A percentile compares a stretch with the other conserved stretches of the same genome.
phyloP scores from a whole-genome alignment of 53 echinoderm and acorn worm species.

The Apostichopus leukothele region DNA sequence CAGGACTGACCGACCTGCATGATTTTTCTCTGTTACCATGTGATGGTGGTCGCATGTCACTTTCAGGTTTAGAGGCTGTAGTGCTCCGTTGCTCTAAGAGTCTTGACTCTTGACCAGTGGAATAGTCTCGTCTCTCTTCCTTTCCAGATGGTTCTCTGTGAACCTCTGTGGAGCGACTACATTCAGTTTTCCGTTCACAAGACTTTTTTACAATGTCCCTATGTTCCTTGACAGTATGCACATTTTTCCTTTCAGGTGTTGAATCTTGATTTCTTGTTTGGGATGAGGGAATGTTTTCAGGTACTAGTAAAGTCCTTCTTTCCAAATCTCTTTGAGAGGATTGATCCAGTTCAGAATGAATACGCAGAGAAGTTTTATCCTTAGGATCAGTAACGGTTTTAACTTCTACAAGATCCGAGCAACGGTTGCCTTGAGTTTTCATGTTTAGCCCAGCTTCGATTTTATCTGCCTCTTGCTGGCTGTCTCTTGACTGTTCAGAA shows the following conservation, averaged over 20 bases:
- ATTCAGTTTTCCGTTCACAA: slow-evolving; percentile 13
- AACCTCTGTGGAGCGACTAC: not conserved
- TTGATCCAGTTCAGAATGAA: slow-evolving; percentile 54
- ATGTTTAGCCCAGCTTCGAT: slow-evolving; percentile 51
- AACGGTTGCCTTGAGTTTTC: slow-evolving; percentile 43
- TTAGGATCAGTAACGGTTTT: slow-evolving; percentile 24
- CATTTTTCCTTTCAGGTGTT: slow-evolving; percentile 17
- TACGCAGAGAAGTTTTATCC: not conserved
- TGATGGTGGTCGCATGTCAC: slow-evolving; percentile 17
- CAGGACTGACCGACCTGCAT: slow-evolving; percentile 31
- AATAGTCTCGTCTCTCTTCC: slow-evolving; percentile 32
- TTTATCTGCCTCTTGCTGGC: slow-evolving; percentile 59
- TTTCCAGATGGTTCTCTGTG: slow-evolving; percentile 12
- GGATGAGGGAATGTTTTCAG: slow-evolving; percentile 70
- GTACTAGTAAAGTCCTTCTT: slow-evolving; percentile 42
- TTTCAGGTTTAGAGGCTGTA: slow-evolving; percentile 10
- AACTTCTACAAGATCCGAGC: slow-evolving; percentile 18
- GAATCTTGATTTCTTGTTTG: slow-evolving; percentile 56
- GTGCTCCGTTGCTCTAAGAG: slow-evolving; percentile 4
- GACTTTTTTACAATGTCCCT: slow-evolving; percentile 10
- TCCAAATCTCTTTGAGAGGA: slow-evolving; percentile 48
- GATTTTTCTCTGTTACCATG: slow-evolving; percentile 18
- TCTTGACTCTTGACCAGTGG: slow-evolving; percentile 23
- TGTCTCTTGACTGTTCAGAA: slow-evolving; percentile 52
- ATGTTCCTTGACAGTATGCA: slow-evolving; percentile 42